phyloP scores from a whole-genome alignment of 2,797 vertebrate genomes.

The Leuciscus waleckii region DNA sequence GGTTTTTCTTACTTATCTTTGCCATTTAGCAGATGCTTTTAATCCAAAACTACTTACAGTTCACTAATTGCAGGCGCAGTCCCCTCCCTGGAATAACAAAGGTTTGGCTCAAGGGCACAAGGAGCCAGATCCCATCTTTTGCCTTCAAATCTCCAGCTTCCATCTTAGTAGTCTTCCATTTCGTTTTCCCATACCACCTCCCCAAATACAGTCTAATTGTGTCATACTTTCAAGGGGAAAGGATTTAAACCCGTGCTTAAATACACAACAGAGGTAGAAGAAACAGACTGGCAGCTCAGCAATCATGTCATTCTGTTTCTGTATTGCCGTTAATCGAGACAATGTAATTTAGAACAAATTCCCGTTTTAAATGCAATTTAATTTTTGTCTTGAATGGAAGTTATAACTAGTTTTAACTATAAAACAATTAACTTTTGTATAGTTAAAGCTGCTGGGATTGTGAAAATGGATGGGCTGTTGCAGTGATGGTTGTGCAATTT shows the following conservation, averaged over 20 bases:
- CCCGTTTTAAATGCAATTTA: neutral
- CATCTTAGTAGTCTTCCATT: neutral
- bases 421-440: neutral
- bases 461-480: neutral
- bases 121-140: conserved; percentile 11
- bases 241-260: neutral
- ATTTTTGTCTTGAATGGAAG: neutral
- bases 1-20: conserved; percentile 43
- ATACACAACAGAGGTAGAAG: no score
- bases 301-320: neutral
- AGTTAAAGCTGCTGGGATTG: neutral
- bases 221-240: neutral
- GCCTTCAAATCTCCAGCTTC: conserved; percentile 9
- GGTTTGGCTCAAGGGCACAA: conserved; percentile 32
- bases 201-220: neutral
- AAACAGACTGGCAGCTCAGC: neutral
- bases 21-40: conserved; percentile 51
- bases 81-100: conserved; percentile 32
- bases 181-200: neutral
- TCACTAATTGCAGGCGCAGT: conserved; percentile 40
- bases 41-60: conserved; percentile 46
- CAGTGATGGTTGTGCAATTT: neutral
- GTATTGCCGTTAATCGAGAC: neutral
- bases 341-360: conserved; percentile 11
- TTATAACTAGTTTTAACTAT: neutral